Evolutionary conservation across 2,797 vertebrate species (phyloP).

Genomic region (Erpetoichthys calabaricus): DNA sequence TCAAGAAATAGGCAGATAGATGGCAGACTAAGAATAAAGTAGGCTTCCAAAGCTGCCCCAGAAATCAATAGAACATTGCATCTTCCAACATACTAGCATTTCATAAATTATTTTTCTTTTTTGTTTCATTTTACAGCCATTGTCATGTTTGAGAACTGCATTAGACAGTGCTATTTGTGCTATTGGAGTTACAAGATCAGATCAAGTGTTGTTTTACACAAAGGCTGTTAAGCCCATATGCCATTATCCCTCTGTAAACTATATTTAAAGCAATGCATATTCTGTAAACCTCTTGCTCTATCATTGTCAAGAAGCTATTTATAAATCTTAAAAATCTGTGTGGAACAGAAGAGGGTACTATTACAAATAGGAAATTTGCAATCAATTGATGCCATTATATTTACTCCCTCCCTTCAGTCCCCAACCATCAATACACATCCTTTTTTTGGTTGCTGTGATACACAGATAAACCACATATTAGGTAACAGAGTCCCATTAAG

Average conservation of each 20-base stretch:
- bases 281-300: constrained; percentile 40
- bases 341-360: constrained; percentile 37
- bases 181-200: neutral
- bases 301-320: constrained; percentile 50
- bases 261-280: constrained; percentile 47
- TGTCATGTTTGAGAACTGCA: no score
- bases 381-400: constrained; percentile 52
- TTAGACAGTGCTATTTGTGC: no score
- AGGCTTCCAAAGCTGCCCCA: no score
- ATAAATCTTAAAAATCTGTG: constrained; percentile 52
- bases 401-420: constrained; percentile 37
- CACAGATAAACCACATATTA: constrained; percentile 53
- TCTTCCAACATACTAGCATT: no score
- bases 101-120: no score
- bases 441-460: constrained; percentile 45
- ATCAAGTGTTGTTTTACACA: neutral
- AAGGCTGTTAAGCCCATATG: no score
- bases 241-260: constrained; percentile 17
- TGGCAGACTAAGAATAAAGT: no score
- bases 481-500: constrained; percentile 54
- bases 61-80: no score
- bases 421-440: no score
- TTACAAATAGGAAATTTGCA: constrained; percentile 43
- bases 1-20: no score
- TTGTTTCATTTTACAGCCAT: no score